Evolutionary conservation across 2,888 invertebrate species (phyloP).

Genomic region (Dryobota labecula): DNA sequence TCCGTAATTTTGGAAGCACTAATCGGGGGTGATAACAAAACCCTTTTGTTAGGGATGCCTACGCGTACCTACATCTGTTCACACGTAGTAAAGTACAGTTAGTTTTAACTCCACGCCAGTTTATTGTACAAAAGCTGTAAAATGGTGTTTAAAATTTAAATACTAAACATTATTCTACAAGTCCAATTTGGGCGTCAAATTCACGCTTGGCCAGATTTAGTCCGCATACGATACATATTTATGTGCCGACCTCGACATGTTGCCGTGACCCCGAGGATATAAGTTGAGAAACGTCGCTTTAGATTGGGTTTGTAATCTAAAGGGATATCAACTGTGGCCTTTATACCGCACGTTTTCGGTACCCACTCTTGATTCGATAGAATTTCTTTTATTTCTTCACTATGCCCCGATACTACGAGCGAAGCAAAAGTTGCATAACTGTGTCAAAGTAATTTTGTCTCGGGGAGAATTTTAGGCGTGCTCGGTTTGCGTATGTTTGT

Average conservation of each 20-base stretch:
- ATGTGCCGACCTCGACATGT: conserved; percentile 59
- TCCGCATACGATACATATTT: conserved; percentile 65
- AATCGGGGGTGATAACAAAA: conserved; percentile 61
- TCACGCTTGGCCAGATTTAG: conserved; percentile 55
- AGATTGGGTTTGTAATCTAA: conserved; percentile 75
- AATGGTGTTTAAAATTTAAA: conserved; percentile 35
- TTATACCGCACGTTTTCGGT: conserved; percentile 69
- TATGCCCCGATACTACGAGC: conserved; percentile 36
- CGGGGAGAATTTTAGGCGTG: conserved; percentile 39
- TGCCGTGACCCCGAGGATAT: conserved; percentile 65
- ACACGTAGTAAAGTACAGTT: conserved; percentile 58
- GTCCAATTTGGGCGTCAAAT: conserved; percentile 31
- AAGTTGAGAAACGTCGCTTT: conserved; percentile 68
- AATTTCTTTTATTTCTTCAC: conserved; percentile 66
- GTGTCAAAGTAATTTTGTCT: conserved; percentile 61
- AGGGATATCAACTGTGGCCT: conserved; percentile 70
- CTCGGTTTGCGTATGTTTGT: conserved; percentile 36
- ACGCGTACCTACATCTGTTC: conserved; percentile 55
- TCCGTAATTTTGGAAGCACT: too few species aligned
- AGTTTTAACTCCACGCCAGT: conserved; percentile 40
- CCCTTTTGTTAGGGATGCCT: conserved; percentile 58
- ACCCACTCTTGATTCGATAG: conserved; percentile 62
- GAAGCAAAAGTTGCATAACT: conserved; percentile 53
- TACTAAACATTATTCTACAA: conserved; percentile 37
- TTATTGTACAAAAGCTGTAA: conserved; percentile 30